Base-by-base conservation (phyloP, 1,140 invertebrate species). In the Cydia splendana region DNA sequence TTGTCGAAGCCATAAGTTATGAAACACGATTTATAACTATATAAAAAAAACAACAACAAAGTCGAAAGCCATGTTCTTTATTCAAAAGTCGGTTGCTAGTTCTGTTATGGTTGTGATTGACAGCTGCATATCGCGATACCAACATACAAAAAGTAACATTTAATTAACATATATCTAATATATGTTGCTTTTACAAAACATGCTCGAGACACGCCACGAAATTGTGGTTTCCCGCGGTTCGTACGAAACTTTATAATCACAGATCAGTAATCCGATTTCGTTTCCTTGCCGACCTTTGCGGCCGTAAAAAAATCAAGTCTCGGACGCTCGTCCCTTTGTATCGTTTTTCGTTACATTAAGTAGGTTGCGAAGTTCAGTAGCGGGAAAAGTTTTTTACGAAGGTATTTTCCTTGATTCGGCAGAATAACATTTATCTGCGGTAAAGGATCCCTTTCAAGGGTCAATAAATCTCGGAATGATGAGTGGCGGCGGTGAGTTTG, bases 221-320 rank as follows among this genome's bases (percentile, higher is more conserved):
- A 78, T 83, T 89, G 90, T 84, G 90, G 90, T 90, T 83, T 80
- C 82, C 82, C 80, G 78, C 82, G 77, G 85, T 87, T 84, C 86
- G 81, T 82, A 18, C 81, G 82, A 85, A 91, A 90, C 86, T 91
- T 90, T 84, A 77, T 88, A 86, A 89, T 88, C 83, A 78, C 85
- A 82, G 81, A 82, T 82, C 82, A 80, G 75, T 92, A 88, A 91
- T 89, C 88, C 84, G 84, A 88, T 90, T 91, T 89, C 87, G 83
- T 89, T 90, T 89, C 85, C 83, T 85, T 85, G 82, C 83, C 79
- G 75, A 76, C 82, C 87, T 87, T 89, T 91, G 87, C 80, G 81
- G 80, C 74, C 57, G 75, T 84, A 86, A 89, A 90, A 88, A 91
- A 88, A 83, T 84, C 79, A 85, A 85, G 81, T 85, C 78, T 81